These are phyloP conservation scores for Aphis gossypii DNA, from an alignment of 1,140 invertebrate species.

Conservation along the genomic window DNA sequence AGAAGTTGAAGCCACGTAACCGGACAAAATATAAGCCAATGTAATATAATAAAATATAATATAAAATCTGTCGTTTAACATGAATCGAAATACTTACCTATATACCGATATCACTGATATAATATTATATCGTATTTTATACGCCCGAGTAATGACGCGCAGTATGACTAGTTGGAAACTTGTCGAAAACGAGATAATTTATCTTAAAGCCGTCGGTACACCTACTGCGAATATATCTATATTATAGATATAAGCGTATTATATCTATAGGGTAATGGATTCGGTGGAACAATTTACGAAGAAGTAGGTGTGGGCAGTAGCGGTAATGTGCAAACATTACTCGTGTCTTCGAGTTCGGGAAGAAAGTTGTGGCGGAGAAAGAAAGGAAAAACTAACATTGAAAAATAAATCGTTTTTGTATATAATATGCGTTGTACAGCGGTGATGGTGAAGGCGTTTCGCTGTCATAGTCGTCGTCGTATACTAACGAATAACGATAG, in stretches of 20 bases:
- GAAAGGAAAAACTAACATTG: not conserved
- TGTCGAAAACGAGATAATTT: not conserved
- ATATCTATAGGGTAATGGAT: not conserved
- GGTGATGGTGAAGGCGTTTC: not conserved
- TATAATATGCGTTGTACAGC: not conserved
- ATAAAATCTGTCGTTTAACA: not conserved
- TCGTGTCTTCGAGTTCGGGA: not conserved
- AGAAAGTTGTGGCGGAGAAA: not conserved
- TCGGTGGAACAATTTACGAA: not conserved
- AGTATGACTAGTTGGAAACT: not conserved
- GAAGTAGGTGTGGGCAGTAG: not conserved
- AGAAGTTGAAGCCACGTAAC: not conserved
- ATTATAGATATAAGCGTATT: not conserved
- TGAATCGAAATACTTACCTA: not conserved
- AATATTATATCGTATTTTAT: not conserved
- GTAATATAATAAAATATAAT: not conserved
- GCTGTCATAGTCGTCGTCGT: not conserved
- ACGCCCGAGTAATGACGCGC: not conserved
- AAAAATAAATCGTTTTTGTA: conserved; percentile 7
- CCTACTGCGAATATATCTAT: not conserved
- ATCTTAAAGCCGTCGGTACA: not conserved
- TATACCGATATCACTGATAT: not conserved
- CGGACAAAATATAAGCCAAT: not conserved
- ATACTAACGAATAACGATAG: not conserved
- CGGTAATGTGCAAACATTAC: not conserved